Base-by-base conservation (phyloP, 1,140 invertebrate species). In the Neuroterus valhalla region DNA sequence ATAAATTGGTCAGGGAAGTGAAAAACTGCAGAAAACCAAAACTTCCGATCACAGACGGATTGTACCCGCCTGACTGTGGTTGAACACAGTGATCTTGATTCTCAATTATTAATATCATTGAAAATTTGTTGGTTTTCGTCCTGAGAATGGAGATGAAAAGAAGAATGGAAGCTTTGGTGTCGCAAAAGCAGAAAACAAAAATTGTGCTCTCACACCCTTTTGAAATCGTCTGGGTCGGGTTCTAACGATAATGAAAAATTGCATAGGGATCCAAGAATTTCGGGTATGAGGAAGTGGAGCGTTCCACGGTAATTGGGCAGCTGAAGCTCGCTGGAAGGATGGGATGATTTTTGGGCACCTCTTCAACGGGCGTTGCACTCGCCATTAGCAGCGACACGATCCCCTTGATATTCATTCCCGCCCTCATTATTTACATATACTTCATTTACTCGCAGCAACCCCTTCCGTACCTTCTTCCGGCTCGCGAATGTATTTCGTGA, bases 341-440 rank as follows among this genome's bases (percentile, higher is more conserved):
- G 81, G 77, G 86, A 86, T 86, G 85, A 87, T 88, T 87, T 88
- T 88, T 83, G 85, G 86, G 78, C 81, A 78, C 81, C 84, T 78
- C 87, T 88, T 81, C 81, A 88, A 78, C 83, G 87, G 82, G 76
- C 86, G 75, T 87, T 89, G 87, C 86, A 86, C 86, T 84, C 78
- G 78, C 85, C 86, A 88, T 87, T 88, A 87, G 77, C 75, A 80
- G 69, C 77, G 76, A 74, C 80, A 74, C 79, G 70, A 44, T 76
- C 73, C 74, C 70, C 70, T 68, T 73, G 78, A 78, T 83, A 85
- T 87, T 88, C 86, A 87, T 86, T 85, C 81, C 80, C 80, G 82
- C 81, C 84, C 84, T 87, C 86, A 87, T 88, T 87, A 88, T 88
- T 87, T 87, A 85, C 85, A 87, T 86, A 87, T 86, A 86, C 86